Evolutionary conservation across 2,797 vertebrate genomes (phyloP).

Genomic region (Falco naumanni): DNA sequence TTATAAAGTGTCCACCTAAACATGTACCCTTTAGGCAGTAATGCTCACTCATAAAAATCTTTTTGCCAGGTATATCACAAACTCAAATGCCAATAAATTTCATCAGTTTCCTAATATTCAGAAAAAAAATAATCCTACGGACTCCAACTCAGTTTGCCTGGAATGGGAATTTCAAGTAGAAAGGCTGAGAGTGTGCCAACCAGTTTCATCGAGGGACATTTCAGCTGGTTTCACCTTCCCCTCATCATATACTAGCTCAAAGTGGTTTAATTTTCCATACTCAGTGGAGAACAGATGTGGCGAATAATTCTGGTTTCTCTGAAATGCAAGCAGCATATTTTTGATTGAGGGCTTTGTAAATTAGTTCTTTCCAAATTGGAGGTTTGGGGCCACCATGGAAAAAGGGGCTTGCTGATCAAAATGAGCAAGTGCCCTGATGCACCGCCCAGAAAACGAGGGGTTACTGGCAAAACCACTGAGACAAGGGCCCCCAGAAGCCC

Average conservation of each 20-base stretch:
- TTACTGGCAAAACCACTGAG: background rate
- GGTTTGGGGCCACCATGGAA: background rate
- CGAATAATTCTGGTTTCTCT: background rate
- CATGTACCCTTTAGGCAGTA: background rate
- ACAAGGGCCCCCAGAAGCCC: background rate
- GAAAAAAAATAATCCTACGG: background rate
- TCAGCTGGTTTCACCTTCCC: background rate
- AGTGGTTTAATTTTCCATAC: background rate
- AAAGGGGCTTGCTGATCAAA: background rate
- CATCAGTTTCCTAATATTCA: background rate
- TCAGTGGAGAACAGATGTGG: background rate
- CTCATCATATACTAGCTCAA: background rate
- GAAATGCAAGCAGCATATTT: background rate
- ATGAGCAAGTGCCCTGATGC: background rate
- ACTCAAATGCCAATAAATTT: background rate
- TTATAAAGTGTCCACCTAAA: background rate
- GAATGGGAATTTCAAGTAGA: background rate
- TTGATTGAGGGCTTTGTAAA: background rate
- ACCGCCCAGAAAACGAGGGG: background rate
- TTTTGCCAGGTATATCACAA: background rate
- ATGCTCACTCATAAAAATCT: background rate
- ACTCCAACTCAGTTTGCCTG: background rate
- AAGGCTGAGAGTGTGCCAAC: background rate
- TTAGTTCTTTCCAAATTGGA: fast-evolving
- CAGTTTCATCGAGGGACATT: background rate